Evolutionary conservation across 2,797 vertebrate genomes (phyloP), one percentile per base, ranked within the genome.

Genomic region (Pangasius djambal): DNA sequence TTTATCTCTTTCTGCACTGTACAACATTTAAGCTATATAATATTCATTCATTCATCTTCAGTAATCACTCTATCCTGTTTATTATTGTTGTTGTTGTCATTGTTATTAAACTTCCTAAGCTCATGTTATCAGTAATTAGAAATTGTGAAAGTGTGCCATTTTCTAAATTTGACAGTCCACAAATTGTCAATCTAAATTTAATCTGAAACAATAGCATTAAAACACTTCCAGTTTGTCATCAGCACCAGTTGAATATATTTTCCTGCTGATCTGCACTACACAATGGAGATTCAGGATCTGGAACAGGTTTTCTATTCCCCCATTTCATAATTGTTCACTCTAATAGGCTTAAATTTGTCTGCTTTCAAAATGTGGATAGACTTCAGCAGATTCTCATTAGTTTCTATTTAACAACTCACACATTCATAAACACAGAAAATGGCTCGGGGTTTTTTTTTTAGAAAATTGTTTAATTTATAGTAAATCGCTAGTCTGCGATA

Each of bases 401-500:
- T 57, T 55, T 57, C 52, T 74, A 4, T 86, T 75, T 75, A 61
- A n/a, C 70, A n/a, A 77, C 70, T 61, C 74, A 52, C 34, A 74
- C 84, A 74, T 86, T 74, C 69, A 28, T 57, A 55, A 34, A 22
- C 22, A 15, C 48, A 57, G 48, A 75, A 22, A 25, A 81, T 13
- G 6, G 6, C 48, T 50, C 6, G 4, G 10, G 44, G 0, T 44
- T 44, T 44, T 44, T 44, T 25, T 40, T 8, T 40, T 44, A 40
- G 20, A 6, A n/a, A 78, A 31, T 6, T n/a, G 13, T 52, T 12
- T 77, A 15, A 78, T 78, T 52, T 25, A 37, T 9, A 59, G 18
- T 37, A 59, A 59, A 34, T 81, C 1, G 6, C 48, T 52, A 52
- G 25, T n/a, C 8, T 0, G 2, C 3, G 5, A 48, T 50, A 15